Evolutionary conservation across 2,888 invertebrate genomes (phyloP).

Genomic region (Neelides folsomi): DNA sequence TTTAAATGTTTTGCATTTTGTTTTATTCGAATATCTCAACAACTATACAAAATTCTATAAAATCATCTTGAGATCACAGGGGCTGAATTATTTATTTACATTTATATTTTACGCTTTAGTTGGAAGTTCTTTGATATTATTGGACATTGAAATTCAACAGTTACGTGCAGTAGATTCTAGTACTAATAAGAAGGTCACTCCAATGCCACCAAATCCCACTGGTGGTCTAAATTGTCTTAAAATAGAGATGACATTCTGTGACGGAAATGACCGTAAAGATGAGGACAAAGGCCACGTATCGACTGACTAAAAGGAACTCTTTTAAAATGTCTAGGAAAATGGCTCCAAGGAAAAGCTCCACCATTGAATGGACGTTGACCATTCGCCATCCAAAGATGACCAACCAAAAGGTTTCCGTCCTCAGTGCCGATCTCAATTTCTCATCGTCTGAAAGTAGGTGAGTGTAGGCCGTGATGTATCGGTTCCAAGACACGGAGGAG

Average conservation of each 20-base stretch:
- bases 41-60: too few relatives aligned
- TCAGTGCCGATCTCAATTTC: slow-evolving; percentile 46
- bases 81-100: too few relatives aligned
- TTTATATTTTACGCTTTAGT: too few relatives aligned
- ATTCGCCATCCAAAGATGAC: slow-evolving; percentile 63
- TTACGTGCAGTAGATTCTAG: too few relatives aligned
- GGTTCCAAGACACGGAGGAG: slow-evolving; percentile 68
- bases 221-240: too few relatives aligned
- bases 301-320: slow-evolving; percentile 57
- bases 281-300: slow-evolving; percentile 57
- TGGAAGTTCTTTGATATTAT: too few relatives aligned
- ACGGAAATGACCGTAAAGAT: slow-evolving; percentile 52
- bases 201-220: too few relatives aligned
- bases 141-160: too few relatives aligned
- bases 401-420: slow-evolving; percentile 58
- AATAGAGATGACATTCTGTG: slow-evolving; percentile 52
- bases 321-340: slow-evolving; percentile 70
- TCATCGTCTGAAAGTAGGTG: slow-evolving; percentile 51
- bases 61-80: too few relatives aligned
- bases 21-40: too few relatives aligned
- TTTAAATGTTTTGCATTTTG: too few relatives aligned
- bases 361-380: slow-evolving; percentile 61
- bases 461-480: slow-evolving; percentile 67
- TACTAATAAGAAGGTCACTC: too few relatives aligned
- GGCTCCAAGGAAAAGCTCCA: slow-evolving; percentile 59